A percentile compares a stretch with the other conserved stretches of the same genome.
Evolutionary conservation across 2,888 invertebrate species (phyloP).

Genomic region (Lasioglossum leucozonium): DNA sequence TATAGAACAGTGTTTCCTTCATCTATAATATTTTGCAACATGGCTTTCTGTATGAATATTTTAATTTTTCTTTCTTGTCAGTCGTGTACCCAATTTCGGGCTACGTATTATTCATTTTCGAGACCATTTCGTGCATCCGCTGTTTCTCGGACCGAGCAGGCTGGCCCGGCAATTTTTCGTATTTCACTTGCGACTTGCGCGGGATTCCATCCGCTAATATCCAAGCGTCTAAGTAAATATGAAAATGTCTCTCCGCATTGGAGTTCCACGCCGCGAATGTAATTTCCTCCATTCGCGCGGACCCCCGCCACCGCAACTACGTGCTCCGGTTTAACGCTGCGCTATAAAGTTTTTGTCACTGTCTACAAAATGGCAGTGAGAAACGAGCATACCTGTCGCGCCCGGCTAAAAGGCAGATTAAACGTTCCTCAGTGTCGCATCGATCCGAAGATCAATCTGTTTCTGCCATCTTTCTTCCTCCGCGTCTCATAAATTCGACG

Average conservation of each 20-base stretch:
- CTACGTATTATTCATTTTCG: neutral
- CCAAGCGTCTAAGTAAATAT: slow-evolving; percentile 62
- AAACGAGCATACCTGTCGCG: slow-evolving; percentile 68
- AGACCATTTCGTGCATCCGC: neutral
- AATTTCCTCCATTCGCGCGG: slow-evolving; percentile 62
- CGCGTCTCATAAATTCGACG: neutral
- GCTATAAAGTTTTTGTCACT: slow-evolving; percentile 71
- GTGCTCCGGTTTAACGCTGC: slow-evolving; percentile 64
- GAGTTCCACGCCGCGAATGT: slow-evolving; percentile 59
- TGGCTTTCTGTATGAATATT: neutral
- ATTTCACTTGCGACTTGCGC: slow-evolving; percentile 29
- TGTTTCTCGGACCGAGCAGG: neutral
- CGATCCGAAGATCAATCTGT: slow-evolving; percentile 52
- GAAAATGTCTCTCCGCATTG: slow-evolving; percentile 56
- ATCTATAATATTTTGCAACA: neutral
- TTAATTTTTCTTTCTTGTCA: neutral
- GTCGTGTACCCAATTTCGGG: neutral
- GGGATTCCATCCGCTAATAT: slow-evolving; percentile 56
- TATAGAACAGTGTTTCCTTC: neutral
- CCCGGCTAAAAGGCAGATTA: slow-evolving; percentile 69
- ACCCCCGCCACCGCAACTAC: slow-evolving; percentile 59
- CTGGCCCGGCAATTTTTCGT: slow-evolving; percentile 23
- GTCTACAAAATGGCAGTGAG: slow-evolving; percentile 71
- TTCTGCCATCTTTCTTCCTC: neutral
- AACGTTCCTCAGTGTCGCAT: slow-evolving; percentile 65